These are phyloP conservation scores for Heteromurus nitidus DNA, from an alignment of 2,888 invertebrate genomes.

Conservation along the genomic window DNA sequence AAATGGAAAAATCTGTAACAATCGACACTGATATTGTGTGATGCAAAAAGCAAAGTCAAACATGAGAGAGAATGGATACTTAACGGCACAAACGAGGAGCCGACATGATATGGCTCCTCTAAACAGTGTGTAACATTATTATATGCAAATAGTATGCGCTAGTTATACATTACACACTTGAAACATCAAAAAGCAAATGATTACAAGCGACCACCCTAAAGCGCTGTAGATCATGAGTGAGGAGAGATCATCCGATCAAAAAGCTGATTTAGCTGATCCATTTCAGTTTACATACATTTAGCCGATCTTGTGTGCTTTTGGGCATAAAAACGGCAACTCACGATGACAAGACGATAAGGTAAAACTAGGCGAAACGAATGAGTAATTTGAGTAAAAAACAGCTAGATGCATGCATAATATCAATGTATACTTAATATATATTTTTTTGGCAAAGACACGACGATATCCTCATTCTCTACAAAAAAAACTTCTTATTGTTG, in stretches of 20 bases:
- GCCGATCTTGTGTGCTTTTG: not conserved
- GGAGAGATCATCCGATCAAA: conserved; percentile 19
- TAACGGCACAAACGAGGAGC: not conserved
- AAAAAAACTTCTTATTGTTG: no score
- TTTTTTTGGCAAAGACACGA: no score
- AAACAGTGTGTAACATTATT: no score
- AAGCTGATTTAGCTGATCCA: no score
- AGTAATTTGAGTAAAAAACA: conserved; percentile 55
- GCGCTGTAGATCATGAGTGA: conserved; percentile 56
- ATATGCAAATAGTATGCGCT: not conserved
- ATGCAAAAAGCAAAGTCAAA: no score
- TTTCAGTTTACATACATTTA: no score
- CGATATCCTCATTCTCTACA: no score
- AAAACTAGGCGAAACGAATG: conserved; percentile 55
- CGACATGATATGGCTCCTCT: no score
- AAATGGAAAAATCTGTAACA: conserved; percentile 2
- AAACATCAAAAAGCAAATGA: conserved; percentile 27
- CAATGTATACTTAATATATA: not conserved
- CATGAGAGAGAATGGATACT: not conserved
- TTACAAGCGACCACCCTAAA: conserved; percentile 59
- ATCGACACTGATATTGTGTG: no score
- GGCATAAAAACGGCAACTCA: conserved; percentile 19
- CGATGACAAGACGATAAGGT: conserved; percentile 28
- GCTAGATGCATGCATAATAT: conserved; percentile 9
- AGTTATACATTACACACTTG: not conserved